Evolutionary conservation across 2,888 invertebrate genomes (phyloP), one percentile per base, ranked within the genome.

Genomic region (Nasonia oneida): DNA sequence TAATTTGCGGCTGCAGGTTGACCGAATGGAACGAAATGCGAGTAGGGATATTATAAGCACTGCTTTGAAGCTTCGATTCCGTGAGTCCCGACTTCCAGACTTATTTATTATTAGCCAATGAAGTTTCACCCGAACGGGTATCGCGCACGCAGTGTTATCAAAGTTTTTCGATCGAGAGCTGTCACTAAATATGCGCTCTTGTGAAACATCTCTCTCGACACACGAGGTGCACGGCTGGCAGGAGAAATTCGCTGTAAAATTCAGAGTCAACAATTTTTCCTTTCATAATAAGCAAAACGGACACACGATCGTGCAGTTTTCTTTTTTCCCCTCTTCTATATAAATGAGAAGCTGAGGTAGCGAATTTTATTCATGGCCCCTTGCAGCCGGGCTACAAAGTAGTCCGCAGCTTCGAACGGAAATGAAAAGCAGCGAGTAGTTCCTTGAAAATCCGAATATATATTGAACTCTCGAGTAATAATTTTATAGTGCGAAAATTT

Each of bases 391-490:
- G 18, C 18, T 73, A 73, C 57, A 57, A 73, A 73, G 73, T 42
- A 73, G 73, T 73, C 39, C 29, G 29, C 29, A 29, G 1, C n/a
- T 73, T 42, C 57, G 73, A 73, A 73, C 39, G 73, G 73, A 73
- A 42, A 47, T 73, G 73, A 73, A 73, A 42, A 73, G 42, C 73
- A 42, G n/a, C 29, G 42, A 73, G 73, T 37, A 73, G 73, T 37
- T 42, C 12, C n/a, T n/a, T 47, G 29, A 2, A 73, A 42, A 73
- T 73, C 12, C 23, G 73, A 73, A 73, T 73, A 73, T 73, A 47
- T 73, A 73, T 73, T 73, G 73, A 73, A 73, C 73, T 23, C n/a
- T 42, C n/a, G 3, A 29, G 73, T 73, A 73, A 42, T 73, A 42
- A 42, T 42, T 73, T 73, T 42, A 73, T 42, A 73, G 37, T 23